Percentiles rank a stretch among this genome's conserved stretches.
Conservation (phyloP, 2,113 vertebrate species). For the Saccopteryx bilineata region DNA sequence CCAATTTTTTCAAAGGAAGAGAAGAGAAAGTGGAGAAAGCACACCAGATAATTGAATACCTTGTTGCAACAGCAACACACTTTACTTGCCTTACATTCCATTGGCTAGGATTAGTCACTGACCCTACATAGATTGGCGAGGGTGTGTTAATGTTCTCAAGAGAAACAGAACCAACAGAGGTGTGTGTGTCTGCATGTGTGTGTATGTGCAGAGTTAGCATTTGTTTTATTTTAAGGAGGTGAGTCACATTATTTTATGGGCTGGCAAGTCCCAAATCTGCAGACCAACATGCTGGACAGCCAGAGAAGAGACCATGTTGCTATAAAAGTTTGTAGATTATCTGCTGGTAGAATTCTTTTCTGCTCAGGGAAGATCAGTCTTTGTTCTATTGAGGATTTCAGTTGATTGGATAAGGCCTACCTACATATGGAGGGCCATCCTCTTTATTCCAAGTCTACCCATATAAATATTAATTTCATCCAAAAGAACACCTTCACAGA, state of each 20-base stretch:
- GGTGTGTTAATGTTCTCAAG: neutral
- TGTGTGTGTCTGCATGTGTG: neutral
- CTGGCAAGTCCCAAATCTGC: neutral
- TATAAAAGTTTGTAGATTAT: neutral
- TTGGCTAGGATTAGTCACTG: conserved; percentile 1
- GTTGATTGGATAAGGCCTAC: neutral
- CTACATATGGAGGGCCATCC: neutral
- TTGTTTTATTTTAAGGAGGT: neutral
- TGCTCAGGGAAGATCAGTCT: neutral
- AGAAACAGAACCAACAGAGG: neutral
- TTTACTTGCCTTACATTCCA: neutral
- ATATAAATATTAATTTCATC: conserved; percentile 5
- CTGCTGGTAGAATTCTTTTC: neutral
- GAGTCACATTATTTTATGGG: neutral
- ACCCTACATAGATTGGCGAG: neutral
- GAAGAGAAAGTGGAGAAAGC: neutral
- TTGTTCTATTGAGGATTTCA: neutral
- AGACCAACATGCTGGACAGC: neutral
- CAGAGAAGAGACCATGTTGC: neutral
- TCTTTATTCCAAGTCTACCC: neutral
- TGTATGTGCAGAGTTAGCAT: neutral
- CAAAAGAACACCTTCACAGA: neutral
- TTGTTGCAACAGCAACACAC: neutral
- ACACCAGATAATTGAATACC: neutral
- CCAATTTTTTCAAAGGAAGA: neutral